Base-by-base conservation (phyloP, 2,888 invertebrate genomes). In the Dugesia japonica region DNA sequence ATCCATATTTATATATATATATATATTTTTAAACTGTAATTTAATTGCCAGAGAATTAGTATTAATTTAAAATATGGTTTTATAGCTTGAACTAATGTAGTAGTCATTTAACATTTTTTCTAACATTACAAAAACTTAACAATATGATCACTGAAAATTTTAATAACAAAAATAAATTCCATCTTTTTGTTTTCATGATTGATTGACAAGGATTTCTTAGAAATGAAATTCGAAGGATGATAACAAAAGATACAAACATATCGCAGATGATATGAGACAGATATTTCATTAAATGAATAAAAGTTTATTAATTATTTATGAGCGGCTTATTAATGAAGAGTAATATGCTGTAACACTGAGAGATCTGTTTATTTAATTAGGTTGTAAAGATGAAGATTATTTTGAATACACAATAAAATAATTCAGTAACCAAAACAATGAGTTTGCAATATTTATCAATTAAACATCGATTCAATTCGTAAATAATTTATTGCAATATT, bases 231-330 rank as follows among this genome's bases (percentile, higher is more conserved):
- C 56, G 56, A 31, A 31, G 7, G 31, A 20, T 56, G 23, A 56
- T 9, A 56, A 56, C 56, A 56, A 56, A 13, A 56, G 56, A 56
- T 4, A 56, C 56, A 56, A 56, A 56, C 56, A 56, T n/a, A 56
- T 56, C 56, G 17, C 56, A 56, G 56, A 9, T 56, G 56, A 56
- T 56, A 56, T 56, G 56, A 56, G 56, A 56, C 56, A 56, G 56
- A 56, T 56, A 56, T 56, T 56, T 56, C 56, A 56, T 9, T 56
- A 56, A 56, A 56, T 56, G 56, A 56, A 56, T 56, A 56, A 38
- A 56, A 56, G 56, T 56, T 56, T 23, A 56, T 56, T 56, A 56
- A 56, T 56, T 20, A 56, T 56, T 56, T 9, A 56, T 13, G 23
- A 56, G n/a, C 56, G 56, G 56, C 56, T 56, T 56, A 56, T 56